Evolutionary conservation across 2,888 invertebrate species (phyloP).

Genomic region (Quadriops clusia): DNA sequence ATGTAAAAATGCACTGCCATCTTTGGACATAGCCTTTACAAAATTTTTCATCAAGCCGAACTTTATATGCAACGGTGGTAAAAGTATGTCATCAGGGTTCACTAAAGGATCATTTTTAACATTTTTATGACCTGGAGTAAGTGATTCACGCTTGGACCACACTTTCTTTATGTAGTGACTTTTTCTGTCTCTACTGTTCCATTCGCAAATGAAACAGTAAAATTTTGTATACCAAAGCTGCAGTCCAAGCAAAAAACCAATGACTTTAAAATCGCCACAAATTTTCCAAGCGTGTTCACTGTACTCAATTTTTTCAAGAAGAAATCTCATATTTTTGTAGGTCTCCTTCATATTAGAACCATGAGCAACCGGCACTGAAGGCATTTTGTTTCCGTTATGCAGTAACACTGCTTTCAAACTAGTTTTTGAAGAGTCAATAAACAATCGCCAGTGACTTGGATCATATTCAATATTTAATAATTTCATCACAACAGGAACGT

Average conservation of each 20-base stretch:
- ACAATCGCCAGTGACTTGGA: slow-evolving; percentile 5
- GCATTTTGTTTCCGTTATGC: slow-evolving; percentile 5
- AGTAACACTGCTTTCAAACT: slow-evolving; percentile 10
- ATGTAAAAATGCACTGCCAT: slow-evolving; percentile 9
- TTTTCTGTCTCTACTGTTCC: slow-evolving; percentile 15
- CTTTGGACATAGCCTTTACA: slow-evolving; percentile 11
- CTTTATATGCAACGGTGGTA: slow-evolving; percentile 13
- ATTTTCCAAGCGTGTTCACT: slow-evolving; percentile 5
- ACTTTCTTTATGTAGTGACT: slow-evolving; percentile 9
- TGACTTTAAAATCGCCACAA: slow-evolving; percentile 7
- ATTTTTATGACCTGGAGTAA: slow-evolving; percentile 7
- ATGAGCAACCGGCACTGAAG: slow-evolving; percentile 7
- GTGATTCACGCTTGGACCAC: slow-evolving; percentile 8
- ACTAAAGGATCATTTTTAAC: slow-evolving; percentile 9
- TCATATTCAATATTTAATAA: slow-evolving; percentile 1
- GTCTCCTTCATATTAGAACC: slow-evolving; percentile 5
- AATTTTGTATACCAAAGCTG: slow-evolving; percentile 16
- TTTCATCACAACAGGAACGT: slow-evolving; percentile 1
- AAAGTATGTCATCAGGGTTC: slow-evolving; percentile 10
- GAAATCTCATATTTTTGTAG: slow-evolving; percentile 2
- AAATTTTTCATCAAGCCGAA: slow-evolving; percentile 12
- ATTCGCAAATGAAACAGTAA: slow-evolving; percentile 18
- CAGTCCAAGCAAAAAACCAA: slow-evolving; percentile 4
- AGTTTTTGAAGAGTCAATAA: slow-evolving; percentile 7
- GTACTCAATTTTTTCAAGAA: slow-evolving; percentile 6